Evolutionary conservation across 64 coral and sea anemone species (phyloP), one percentile per base, ranked within the genome.

Genomic region (Montipora capricornis): DNA sequence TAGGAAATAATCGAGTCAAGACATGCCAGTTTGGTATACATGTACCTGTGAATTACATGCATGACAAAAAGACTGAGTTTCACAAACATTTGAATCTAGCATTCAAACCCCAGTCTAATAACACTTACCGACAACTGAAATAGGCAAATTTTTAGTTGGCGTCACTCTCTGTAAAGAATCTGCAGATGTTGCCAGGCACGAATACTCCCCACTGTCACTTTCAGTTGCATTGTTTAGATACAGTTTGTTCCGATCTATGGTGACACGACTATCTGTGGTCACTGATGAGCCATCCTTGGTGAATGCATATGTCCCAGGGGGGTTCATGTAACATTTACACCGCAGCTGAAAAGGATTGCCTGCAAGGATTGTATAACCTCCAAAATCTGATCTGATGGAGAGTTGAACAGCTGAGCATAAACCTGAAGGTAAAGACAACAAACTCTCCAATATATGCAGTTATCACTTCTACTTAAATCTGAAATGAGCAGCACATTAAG

Each of bases 151-250:
- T 5, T 16, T 17, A 76, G 55, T 55, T n/a, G 24, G 44, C 22
- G 44, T 47, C 81, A 83, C 87, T 1, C 13, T 77, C 20, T 58
- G 52, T 50, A 78, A 74, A 8, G 92, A 86, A 89, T 85, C 20
- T 44, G 8, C 9, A 26, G 89, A 94, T 49, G 62, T 62, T 75
- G 92, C 98, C 13, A 58, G 79, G 53, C 98, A 99, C 13, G 82
- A 90, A 49, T 99, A 99, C 1, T 52, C 85, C 11, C 98, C 98
- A 89, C 89, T 83, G 62, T 99, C 98, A 0, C 12, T 4, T 88
- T 17, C 81, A 7, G 19, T 85, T 47, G 90, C 79, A 66, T 94
- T 96, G 0, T 75, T 77, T 44, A 99, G 86, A 11, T 9, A 79
- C 6, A 99, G 68, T 58, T 80, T 94, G 67, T 90, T 96, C 1